These are phyloP conservation scores for Laodelphax striatellus DNA, from an alignment of 1,140 invertebrate genomes.

Conservation along the genomic window DNA sequence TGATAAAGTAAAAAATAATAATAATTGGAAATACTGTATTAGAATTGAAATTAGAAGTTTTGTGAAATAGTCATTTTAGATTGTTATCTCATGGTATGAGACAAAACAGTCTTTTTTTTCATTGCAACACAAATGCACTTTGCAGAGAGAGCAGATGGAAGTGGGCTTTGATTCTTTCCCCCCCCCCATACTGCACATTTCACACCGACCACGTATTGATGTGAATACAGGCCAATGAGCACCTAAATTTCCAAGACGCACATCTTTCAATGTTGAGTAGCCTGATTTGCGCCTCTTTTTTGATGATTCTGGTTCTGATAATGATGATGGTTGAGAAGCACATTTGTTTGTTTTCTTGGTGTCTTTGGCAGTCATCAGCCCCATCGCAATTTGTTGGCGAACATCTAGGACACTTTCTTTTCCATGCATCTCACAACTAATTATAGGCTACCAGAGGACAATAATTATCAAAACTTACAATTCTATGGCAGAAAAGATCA, in stretches of 20 bases:
- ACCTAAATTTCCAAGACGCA: neutral
- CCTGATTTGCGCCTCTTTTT: slow-evolving; percentile 13
- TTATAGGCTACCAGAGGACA: too few species aligned
- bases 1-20: too few species aligned
- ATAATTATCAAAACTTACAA: too few species aligned
- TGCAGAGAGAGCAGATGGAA: neutral
- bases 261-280: neutral
- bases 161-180: neutral
- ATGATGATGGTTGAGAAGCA: too few species aligned
- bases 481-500: too few species aligned
- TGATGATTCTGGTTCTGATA: too few species aligned
- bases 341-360: neutral
- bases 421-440: neutral
- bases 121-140: neutral
- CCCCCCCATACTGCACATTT: neutral
- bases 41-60: too few species aligned
- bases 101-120: neutral
- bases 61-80: too few species aligned
- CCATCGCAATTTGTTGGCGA: neutral
- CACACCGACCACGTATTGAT: neutral
- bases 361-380: neutral
- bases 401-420: slow-evolving; percentile 1
- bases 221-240: neutral
- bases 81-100: too few species aligned
- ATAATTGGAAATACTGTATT: too few species aligned